Conservation (phyloP, 2,113 vertebrate genomes). For the Gasterosteus nipponicus region DNA sequence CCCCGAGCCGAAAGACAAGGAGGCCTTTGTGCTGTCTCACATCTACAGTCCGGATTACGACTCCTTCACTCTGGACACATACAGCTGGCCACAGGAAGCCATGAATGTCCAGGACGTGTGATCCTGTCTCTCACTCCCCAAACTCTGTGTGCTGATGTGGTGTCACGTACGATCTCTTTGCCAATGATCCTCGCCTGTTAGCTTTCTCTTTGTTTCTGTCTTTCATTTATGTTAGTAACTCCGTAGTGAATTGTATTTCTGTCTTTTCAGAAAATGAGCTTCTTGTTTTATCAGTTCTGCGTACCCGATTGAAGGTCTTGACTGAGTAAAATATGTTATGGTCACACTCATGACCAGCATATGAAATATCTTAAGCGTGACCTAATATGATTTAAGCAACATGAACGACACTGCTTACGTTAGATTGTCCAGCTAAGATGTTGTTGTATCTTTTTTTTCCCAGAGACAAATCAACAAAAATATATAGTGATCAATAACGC, state of each 20-base stretch:
- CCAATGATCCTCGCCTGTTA: slow-evolving; percentile 18
- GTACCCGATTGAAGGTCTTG: neutral
- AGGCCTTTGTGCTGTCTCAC: slow-evolving; percentile 88
- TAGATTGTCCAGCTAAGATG: neutral
- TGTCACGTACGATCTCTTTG: slow-evolving; percentile 4
- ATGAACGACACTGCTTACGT: slow-evolving; percentile 15
- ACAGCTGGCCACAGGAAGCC: slow-evolving; percentile 89
- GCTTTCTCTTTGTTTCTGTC: neutral
- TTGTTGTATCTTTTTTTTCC: neutral
- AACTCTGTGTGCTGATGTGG: neutral
- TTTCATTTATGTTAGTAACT: slow-evolving; percentile 1
- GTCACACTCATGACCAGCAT: slow-evolving; percentile 6
- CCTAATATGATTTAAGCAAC: neutral
- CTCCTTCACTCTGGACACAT: slow-evolving; percentile 89
- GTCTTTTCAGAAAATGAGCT: slow-evolving; percentile 12
- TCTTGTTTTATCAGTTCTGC: neutral
- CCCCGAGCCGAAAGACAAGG: slow-evolving; percentile 96
- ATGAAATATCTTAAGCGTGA: slow-evolving; percentile 10
- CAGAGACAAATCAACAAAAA: neutral
- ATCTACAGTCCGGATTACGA: slow-evolving; percentile 94
- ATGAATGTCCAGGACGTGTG: slow-evolving; percentile 91
- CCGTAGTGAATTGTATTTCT: neutral
- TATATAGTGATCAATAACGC: neutral
- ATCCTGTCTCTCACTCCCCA: slow-evolving; percentile 14
- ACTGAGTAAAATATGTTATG: neutral